Conservation (phyloP, 2,113 vertebrate genomes). For the Xiphophorus couchianus region DNA sequence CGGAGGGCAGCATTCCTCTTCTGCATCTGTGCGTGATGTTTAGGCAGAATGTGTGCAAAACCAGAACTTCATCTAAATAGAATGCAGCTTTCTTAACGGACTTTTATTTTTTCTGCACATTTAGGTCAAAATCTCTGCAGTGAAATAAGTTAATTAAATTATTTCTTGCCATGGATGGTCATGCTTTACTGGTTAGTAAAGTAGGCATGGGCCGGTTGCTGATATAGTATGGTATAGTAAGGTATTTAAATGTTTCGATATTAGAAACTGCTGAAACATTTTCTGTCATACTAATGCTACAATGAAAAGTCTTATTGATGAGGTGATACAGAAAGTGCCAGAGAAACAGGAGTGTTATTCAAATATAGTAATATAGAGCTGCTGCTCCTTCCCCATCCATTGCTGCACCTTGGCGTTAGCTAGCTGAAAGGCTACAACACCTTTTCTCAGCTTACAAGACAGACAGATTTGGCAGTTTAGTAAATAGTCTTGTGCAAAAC, state of each 20-base stretch:
- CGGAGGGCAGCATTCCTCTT: neutral
- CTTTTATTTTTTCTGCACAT: neutral
- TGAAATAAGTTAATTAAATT: neutral
- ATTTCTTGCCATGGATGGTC: neutral
- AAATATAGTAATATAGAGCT: neutral
- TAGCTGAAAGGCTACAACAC: no score
- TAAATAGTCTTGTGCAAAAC: neutral
- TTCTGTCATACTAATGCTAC: neutral
- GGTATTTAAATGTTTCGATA: neutral
- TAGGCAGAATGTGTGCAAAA: constrained; percentile 1
- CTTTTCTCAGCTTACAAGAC: neutral
- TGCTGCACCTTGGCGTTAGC: neutral
- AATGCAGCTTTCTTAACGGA: neutral
- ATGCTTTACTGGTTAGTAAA: neutral
- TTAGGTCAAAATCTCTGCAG: neutral
- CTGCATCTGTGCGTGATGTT: neutral
- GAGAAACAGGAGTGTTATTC: neutral
- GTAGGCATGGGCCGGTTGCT: neutral
- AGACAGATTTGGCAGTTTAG: neutral
- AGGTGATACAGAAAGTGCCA: neutral
- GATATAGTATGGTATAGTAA: neutral
- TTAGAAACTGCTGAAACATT: neutral
- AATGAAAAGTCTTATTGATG: neutral
- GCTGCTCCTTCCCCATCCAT: neutral
- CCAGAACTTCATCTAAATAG: neutral